These are phyloP conservation scores for Drosophila meridiana DNA, from an alignment of 2,888 invertebrate species.

Conservation along the genomic window DNA sequence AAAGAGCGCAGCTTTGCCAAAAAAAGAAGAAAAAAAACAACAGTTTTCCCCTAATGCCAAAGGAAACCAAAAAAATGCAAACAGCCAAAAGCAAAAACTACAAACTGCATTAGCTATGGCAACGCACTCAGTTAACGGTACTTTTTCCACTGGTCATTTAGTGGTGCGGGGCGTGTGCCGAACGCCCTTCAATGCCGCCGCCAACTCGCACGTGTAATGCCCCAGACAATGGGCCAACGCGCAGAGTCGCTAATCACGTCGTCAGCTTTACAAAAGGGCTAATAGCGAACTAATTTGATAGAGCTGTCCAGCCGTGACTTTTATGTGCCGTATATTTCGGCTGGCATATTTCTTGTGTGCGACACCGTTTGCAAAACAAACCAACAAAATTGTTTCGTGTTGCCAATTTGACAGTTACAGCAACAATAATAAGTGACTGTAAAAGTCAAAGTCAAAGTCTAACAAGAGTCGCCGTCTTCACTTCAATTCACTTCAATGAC, in stretches of 20 bases:
- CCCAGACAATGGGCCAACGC: constrained; percentile 45
- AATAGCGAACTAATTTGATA: constrained; percentile 60
- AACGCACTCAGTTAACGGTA: constrained; percentile 51
- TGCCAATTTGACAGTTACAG: constrained; percentile 38
- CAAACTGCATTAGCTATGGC: constrained; percentile 51
- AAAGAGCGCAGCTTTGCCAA: constrained; percentile 16
- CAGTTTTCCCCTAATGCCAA: constrained; percentile 35
- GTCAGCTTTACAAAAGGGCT: constrained; percentile 47
- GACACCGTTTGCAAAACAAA: constrained; percentile 10
- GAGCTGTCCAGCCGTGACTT: constrained; percentile 41
- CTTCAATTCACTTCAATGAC: constrained; percentile 6
- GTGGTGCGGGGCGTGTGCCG: background rate
- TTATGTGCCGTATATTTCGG: constrained; percentile 29
- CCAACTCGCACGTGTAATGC: constrained; percentile 57
- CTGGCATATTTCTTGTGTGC: constrained; percentile 12
- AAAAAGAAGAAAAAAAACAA: background rate
- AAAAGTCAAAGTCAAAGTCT: constrained; percentile 68
- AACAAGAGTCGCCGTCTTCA: constrained; percentile 45
- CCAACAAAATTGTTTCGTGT: constrained; percentile 12
- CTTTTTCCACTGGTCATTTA: constrained; percentile 1
- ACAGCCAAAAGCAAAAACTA: constrained; percentile 24
- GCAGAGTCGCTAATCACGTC: constrained; percentile 39
- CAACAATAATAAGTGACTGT: constrained; percentile 26
- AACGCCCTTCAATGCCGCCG: constrained; percentile 36
- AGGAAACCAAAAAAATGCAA: constrained; percentile 17